phyloP scores from a whole-genome alignment of 2,888 invertebrate genomes.

The Tachina grossa region DNA sequence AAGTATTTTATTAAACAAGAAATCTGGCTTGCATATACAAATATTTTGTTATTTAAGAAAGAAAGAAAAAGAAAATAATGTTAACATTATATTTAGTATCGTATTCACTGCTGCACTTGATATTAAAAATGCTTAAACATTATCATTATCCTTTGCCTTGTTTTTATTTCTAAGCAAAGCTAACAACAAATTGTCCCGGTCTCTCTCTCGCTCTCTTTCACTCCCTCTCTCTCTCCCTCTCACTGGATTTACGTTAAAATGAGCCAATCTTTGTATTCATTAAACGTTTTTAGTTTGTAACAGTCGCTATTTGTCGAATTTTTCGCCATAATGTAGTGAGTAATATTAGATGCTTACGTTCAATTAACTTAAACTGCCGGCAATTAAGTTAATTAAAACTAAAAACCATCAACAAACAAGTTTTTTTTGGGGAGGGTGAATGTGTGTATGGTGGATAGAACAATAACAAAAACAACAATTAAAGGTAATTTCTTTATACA shows the following conservation, averaged over 20 bases:
- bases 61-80: too few species aligned
- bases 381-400: constrained; percentile 70
- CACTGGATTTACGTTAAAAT: neutral
- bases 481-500: constrained; percentile 55
- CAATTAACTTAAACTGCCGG: constrained; percentile 66
- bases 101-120: neutral
- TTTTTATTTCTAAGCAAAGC: neutral
- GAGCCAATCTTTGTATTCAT: neutral
- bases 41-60: too few species aligned
- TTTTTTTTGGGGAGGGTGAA: neutral
- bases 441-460: neutral
- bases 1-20: neutral
- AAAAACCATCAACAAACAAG: constrained; percentile 52
- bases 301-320: constrained; percentile 24
- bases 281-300: neutral
- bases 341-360: constrained; percentile 59
- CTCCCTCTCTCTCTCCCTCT: neutral
- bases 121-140: neutral
- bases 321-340: constrained; percentile 33
- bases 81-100: too few species aligned
- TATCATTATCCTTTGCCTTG: neutral
- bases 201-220: neutral
- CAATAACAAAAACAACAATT: constrained; percentile 44
- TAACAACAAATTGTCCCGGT: neutral
- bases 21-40: too few species aligned